Base-by-base conservation (phyloP, 2,888 invertebrate species). In the Pandemis heparana region DNA sequence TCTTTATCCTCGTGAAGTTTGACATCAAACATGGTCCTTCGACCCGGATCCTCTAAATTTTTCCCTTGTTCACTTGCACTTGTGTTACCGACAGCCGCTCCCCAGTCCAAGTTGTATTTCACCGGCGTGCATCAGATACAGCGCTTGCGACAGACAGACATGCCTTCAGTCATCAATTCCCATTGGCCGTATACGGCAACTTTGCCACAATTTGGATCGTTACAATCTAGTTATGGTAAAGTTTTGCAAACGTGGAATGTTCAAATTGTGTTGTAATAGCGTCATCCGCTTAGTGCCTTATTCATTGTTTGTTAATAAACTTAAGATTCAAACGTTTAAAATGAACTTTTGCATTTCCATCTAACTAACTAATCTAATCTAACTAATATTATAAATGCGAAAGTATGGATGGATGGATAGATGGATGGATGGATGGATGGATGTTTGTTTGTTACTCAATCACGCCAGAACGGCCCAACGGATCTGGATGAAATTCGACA, bases 101-200 rank as follows among this genome's bases (percentile, higher is more conserved):
- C 83, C 81, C 79, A 76, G 78, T 81, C 80, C 82, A 80, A 81
- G 81, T 56, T 56, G 56, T 85, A 84, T 80, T 81, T 84, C 85
- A 84, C 80, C 70, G 78, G 82, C 73, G 83, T 88, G 88, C 86
- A 89, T 89, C 89, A 80, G 89, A 89, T 89, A 88, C 70, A 77
- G 79, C 68, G 71, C 72, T 81, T 77, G 82, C 81, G 80, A 84
- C 81, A 82, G 78, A 77, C 81, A 75, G 76, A 70, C 78, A 74
- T 76, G 64, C 68, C 56, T 64, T 72, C 76, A 77, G 77, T 79
- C 81, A 79, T 82, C 82, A 81, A 80, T 82, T 81, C 77, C 71
- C 79, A 78, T 51, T 75, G 75, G 60, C 75, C 64, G 32, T 71
- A 75, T 75, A 75, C 67, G 75, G 75, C 12, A 43, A 75, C 75